phyloP scores from a whole-genome alignment of 2,888 invertebrate species.

The Apamea crenata region DNA sequence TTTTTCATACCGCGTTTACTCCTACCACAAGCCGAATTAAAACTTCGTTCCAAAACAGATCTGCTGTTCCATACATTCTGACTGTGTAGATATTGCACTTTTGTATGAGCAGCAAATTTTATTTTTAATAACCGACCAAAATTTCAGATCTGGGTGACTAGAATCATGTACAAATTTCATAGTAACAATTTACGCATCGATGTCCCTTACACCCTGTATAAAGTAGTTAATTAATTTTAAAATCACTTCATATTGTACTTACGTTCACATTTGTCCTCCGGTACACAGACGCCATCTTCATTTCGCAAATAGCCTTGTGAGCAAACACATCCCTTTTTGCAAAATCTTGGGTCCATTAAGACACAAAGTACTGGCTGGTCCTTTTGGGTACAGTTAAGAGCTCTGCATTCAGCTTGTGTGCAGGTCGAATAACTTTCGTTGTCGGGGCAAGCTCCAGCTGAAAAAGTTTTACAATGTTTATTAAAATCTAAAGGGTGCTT shows the following conservation, averaged over 20 bases:
- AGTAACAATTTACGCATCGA: too few relatives aligned
- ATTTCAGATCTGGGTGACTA: too few relatives aligned
- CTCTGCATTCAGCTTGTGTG: slow-evolving; percentile 62
- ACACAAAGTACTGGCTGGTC: slow-evolving; percentile 55
- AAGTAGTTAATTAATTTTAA: too few relatives aligned
- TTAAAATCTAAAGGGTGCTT: neutral
- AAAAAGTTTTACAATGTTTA: neutral
- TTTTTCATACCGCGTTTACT: too few relatives aligned
- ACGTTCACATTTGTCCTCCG: slow-evolving; percentile 45
- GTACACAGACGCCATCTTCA: slow-evolving; percentile 43
- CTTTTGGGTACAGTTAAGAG: slow-evolving; percentile 61
- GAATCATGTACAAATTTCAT: too few relatives aligned
- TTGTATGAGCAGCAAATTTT: too few relatives aligned
- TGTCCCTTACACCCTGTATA: too few relatives aligned
- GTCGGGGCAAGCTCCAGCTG: slow-evolving; percentile 49
- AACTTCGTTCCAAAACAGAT: too few relatives aligned
- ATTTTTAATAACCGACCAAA: too few relatives aligned
- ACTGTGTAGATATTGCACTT: too few relatives aligned
- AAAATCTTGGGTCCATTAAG: slow-evolving; percentile 29
- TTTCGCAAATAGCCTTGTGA: slow-evolving; percentile 44
- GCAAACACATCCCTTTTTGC: slow-evolving; percentile 52
- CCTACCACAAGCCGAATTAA: too few relatives aligned
- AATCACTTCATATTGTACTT: slow-evolving; percentile 3
- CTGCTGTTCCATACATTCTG: too few relatives aligned
- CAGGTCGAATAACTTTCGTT: slow-evolving; percentile 67